Percentiles rank a stretch among this genome's conserved stretches.
Conservation (phyloP, 2,888 invertebrate genomes). For the Germaria angustata region DNA sequence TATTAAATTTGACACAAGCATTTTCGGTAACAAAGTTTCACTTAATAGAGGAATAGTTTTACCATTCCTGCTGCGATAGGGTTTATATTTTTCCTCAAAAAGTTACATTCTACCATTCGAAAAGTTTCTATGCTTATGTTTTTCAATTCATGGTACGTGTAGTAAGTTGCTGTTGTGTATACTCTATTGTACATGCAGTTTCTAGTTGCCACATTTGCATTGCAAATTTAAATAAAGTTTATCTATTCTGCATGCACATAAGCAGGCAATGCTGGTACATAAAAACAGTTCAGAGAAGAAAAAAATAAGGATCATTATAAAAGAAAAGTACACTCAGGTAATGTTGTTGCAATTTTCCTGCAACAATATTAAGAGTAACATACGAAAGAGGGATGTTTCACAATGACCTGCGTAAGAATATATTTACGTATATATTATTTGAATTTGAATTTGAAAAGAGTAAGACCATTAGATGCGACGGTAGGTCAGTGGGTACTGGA, state of each 20-base stretch:
- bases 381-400: not conserved
- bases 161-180: constrained; percentile 10
- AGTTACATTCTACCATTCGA: constrained; percentile 1
- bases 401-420: not conserved
- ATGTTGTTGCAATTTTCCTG: constrained; percentile 6
- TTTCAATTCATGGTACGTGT: constrained; percentile 5
- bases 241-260: constrained; percentile 54
- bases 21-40: no score
- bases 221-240: constrained; percentile 64
- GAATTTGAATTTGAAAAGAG: no score
- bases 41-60: no score
- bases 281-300: not conserved
- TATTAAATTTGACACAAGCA: no score
- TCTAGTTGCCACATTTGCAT: constrained; percentile 53
- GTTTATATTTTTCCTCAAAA: constrained; percentile 19
- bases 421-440: no score
- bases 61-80: not conserved
- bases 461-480: no score
- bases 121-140: not conserved
- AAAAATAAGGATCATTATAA: not conserved
- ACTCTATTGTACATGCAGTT: constrained; percentile 9
- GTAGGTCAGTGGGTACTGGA: no score
- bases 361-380: constrained; percentile 16
- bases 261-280: constrained; percentile 45
- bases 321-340: constrained; percentile 1